phyloP scores from a whole-genome alignment of 2,113 vertebrate genomes.

The Thryonomys swinderianus region DNA sequence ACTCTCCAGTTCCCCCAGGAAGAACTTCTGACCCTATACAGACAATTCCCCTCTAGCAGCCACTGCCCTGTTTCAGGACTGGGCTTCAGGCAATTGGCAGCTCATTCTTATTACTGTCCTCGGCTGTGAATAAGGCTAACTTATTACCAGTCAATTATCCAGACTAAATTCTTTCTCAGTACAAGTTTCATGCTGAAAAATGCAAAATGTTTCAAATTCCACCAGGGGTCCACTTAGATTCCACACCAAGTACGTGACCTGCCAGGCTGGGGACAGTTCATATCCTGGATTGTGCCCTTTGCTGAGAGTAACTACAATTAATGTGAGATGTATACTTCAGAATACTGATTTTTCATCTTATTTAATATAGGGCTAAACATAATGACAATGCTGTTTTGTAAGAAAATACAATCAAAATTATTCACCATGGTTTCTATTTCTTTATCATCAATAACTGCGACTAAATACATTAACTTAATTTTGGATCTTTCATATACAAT shows the following conservation, averaged over 20 bases:
- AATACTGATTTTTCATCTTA: neutral
- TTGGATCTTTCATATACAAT: slow-evolving; percentile 14
- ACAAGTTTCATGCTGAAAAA: slow-evolving; percentile 43
- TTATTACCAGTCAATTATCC: slow-evolving; percentile 59
- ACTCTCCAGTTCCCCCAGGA: neutral
- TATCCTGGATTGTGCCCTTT: neutral
- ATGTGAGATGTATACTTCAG: neutral
- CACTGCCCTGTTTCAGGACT: neutral
- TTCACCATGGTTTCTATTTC: neutral
- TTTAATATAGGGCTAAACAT: slow-evolving; percentile 15
- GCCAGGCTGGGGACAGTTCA: neutral
- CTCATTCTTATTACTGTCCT: slow-evolving; percentile 53
- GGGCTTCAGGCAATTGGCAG: slow-evolving; percentile 3
- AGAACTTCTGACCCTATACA: neutral
- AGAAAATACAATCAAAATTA: neutral
- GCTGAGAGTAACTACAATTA: neutral
- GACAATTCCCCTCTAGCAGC: neutral
- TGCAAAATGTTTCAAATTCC: slow-evolving; percentile 49
- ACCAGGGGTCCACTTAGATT: neutral
- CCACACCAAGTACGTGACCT: neutral
- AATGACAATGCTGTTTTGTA: neutral
- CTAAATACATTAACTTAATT: slow-evolving; percentile 35
- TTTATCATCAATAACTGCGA: neutral
- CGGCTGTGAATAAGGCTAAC: slow-evolving; percentile 50
- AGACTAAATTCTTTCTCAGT: slow-evolving; percentile 56